These are phyloP conservation scores for Drosophila chauvacae DNA, from an alignment of 1,140 invertebrate genomes.

Conservation along the genomic window DNA sequence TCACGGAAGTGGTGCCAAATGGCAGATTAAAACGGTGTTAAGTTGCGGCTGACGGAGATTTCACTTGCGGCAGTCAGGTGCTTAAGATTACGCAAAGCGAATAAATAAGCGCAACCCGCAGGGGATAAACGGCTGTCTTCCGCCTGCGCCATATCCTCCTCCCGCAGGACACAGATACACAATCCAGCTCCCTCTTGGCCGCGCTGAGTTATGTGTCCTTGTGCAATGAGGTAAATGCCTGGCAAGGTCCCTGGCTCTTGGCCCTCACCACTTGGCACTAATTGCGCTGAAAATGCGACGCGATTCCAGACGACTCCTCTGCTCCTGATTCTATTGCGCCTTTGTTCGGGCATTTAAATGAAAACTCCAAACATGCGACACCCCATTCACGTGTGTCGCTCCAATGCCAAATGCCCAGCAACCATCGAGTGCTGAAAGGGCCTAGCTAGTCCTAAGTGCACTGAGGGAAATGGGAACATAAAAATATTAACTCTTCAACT, in stretches of 20 bases:
- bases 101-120: slow-evolving; percentile 60
- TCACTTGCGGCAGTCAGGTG: slow-evolving; percentile 53
- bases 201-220: slow-evolving; percentile 46
- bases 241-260: slow-evolving; percentile 21
- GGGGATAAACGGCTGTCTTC: slow-evolving; percentile 38
- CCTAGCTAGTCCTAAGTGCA: neutral
- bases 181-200: slow-evolving; percentile 13
- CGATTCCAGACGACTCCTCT: slow-evolving; percentile 6
- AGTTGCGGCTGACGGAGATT: slow-evolving; percentile 63
- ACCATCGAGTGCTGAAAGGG: slow-evolving; percentile 23
- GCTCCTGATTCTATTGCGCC: slow-evolving; percentile 8
- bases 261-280: slow-evolving; percentile 45
- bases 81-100: slow-evolving; percentile 58
- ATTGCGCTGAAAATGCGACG: slow-evolving; percentile 50
- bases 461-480: neutral
- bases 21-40: slow-evolving; percentile 80
- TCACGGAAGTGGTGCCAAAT: slow-evolving; percentile 74
- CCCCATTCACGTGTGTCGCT: slow-evolving; percentile 47
- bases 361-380: slow-evolving; percentile 57
- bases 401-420: slow-evolving; percentile 16
- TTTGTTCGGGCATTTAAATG: slow-evolving; percentile 50
- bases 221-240: slow-evolving; percentile 52
- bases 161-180: slow-evolving; percentile 23
- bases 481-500: too few species aligned
- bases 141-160: slow-evolving; percentile 15